phyloP scores from a whole-genome alignment of 64 coral and sea anemone genomes.

The Montipora cactus region DNA sequence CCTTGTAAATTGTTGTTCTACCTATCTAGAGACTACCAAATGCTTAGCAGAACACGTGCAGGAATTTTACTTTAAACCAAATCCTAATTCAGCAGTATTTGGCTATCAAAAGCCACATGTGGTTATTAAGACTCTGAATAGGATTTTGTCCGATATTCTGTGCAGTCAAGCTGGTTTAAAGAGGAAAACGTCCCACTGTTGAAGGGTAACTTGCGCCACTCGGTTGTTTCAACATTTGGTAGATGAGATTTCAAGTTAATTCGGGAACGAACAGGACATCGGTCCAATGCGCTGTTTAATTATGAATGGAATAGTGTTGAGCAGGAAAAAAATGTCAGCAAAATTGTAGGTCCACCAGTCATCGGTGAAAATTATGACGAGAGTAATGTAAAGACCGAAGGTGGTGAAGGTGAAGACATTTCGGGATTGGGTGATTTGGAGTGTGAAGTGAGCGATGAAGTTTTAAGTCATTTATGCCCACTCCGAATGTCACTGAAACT shows the following conservation, averaged over 20 bases:
- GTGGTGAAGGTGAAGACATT: neutral
- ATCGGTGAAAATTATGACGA: no score
- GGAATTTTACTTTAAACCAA: slow-evolving; percentile 53
- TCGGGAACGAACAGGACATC: slow-evolving; percentile 15
- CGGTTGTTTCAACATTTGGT: slow-evolving; percentile 20
- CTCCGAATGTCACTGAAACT: neutral
- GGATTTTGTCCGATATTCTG: slow-evolving; percentile 30
- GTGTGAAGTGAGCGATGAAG: neutral
- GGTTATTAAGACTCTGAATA: slow-evolving; percentile 51
- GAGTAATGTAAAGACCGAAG: neutral
- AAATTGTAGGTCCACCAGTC: slow-evolving; percentile 13
- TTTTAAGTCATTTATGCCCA: neutral
- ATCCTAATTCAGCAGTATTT: neutral
- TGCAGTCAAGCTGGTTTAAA: neutral
- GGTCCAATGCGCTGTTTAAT: slow-evolving; percentile 10
- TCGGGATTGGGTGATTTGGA: neutral
- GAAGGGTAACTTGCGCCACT: slow-evolving; percentile 21
- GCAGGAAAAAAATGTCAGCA: slow-evolving; percentile 25
- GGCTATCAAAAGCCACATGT: neutral
- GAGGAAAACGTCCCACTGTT: slow-evolving; percentile 33
- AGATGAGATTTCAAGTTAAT: slow-evolving; percentile 21
- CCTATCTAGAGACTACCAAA: slow-evolving; percentile 32
- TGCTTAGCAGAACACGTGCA: neutral
- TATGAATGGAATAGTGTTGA: slow-evolving; percentile 42
- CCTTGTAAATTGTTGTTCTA: slow-evolving; percentile 36